Conservation (phyloP, 2,888 invertebrate genomes). For the Apeira syringaria region DNA sequence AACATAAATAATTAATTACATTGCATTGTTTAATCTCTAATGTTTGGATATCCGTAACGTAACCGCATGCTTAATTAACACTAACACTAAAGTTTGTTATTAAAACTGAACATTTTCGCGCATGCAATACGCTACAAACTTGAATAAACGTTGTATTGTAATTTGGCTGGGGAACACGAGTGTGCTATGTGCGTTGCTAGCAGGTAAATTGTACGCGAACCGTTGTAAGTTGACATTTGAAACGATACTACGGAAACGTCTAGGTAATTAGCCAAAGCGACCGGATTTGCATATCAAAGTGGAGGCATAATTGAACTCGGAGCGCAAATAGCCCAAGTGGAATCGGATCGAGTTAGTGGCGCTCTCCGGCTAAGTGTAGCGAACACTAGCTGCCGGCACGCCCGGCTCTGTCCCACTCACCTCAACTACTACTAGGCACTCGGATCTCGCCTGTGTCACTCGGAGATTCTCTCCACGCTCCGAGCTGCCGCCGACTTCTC, state of each 20-base stretch:
- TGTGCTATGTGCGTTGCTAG: constrained; percentile 11
- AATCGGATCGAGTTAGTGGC: constrained; percentile 77
- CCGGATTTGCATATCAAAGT: constrained; percentile 81
- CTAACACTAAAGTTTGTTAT: constrained; percentile 14
- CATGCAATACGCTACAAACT: constrained; percentile 14
- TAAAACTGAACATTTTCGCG: constrained; percentile 14
- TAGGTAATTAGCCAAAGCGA: constrained; percentile 77
- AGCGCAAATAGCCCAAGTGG: constrained; percentile 79
- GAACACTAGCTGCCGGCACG: constrained; percentile 42
- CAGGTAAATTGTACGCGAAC: constrained; percentile 23
- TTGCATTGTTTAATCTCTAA: constrained; percentile 1
- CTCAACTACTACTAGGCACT: constrained; percentile 19
- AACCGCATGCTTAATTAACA: constrained; percentile 7
- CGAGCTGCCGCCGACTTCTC: constrained; percentile 53
- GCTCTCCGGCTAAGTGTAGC: constrained; percentile 63
- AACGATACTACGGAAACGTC: constrained; percentile 67
- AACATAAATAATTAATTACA: constrained; percentile 3
- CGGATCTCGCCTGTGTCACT: constrained; percentile 22
- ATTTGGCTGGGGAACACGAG: constrained; percentile 17
- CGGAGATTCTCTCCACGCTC: constrained; percentile 43
- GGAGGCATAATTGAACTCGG: constrained; percentile 75
- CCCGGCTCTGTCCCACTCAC: constrained; percentile 25
- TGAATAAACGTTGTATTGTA: constrained; percentile 18
- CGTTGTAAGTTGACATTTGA: constrained; percentile 58
- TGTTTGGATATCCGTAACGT: constrained; percentile 3